Conservation (phyloP, 2,888 invertebrate genomes). For the Agrochola macilenta region DNA sequence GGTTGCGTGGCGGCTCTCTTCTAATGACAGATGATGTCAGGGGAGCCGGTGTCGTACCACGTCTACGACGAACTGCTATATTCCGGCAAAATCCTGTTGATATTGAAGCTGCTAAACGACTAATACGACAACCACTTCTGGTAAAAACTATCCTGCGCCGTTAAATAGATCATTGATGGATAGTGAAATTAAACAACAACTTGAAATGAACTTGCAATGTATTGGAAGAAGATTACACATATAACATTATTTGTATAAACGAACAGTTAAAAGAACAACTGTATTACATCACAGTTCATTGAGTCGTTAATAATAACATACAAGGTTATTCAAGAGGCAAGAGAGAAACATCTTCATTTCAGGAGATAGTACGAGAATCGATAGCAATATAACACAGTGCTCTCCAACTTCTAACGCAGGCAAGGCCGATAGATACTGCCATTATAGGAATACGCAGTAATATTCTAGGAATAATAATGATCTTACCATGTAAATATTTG, state of each 20-base stretch:
- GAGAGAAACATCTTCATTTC: conserved; percentile 16
- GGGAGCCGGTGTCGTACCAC: no score
- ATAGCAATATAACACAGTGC: conserved; percentile 1
- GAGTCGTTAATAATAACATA: not conserved
- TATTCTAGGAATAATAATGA: not conserved
- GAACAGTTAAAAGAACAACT: not conserved
- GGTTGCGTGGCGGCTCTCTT: no score
- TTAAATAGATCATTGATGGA: not conserved
- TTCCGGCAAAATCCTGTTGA: no score
- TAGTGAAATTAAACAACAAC: not conserved
- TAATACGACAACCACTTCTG: no score
- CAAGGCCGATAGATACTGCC: not conserved
- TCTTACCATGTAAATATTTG: not conserved
- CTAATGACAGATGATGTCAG: no score
- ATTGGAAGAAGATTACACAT: not conserved
- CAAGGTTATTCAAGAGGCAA: conserved; percentile 13
- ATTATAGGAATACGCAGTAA: not conserved
- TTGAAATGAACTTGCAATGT: not conserved
- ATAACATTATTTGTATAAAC: not conserved
- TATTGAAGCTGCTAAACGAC: no score
- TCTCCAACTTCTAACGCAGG: conserved; percentile 3
- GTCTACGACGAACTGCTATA: no score
- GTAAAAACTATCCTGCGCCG: no score
- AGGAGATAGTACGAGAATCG: not conserved
- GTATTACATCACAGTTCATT: not conserved